Evolutionary conservation across 2,113 vertebrate species (phyloP).

Genomic region (Glareola pratincola): DNA sequence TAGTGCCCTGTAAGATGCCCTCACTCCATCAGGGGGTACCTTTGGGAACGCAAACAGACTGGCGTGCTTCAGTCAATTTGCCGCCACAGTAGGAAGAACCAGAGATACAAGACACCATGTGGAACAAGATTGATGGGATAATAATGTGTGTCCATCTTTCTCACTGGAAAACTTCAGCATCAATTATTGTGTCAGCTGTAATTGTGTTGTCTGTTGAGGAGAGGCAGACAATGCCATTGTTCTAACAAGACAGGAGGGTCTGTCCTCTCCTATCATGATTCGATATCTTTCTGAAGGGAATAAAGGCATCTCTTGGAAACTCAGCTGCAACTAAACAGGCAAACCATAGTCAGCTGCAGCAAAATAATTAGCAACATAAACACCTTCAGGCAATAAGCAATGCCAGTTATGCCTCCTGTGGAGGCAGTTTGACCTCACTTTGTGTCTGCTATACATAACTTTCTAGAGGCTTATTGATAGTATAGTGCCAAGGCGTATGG

Average conservation of each 20-base stretch:
- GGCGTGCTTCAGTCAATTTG: constrained; percentile 13
- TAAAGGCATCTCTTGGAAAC: constrained; percentile 25
- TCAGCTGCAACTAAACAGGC: background rate
- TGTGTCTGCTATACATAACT: constrained; percentile 33
- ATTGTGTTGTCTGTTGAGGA: background rate
- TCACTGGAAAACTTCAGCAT: constrained; percentile 4
- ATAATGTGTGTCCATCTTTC: background rate
- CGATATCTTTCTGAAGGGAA: constrained; percentile 1
- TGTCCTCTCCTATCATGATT: background rate
- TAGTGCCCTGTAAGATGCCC: background rate
- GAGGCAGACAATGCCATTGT: background rate
- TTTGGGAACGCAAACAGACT: background rate
- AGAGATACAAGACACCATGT: background rate
- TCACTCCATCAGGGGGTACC: fast-evolving
- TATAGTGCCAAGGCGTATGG: constrained; percentile 48
- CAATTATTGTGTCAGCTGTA: constrained; percentile 29
- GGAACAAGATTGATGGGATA: constrained; percentile 8
- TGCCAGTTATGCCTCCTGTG: background rate
- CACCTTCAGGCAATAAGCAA: constrained; percentile 34
- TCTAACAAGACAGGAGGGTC: constrained; percentile 16
- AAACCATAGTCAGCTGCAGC: constrained; percentile 49
- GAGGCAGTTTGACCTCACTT: constrained; percentile 64
- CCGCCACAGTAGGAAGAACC: background rate
- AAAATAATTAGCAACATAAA: constrained; percentile 65
- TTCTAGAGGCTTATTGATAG: constrained; percentile 52